Base-by-base conservation (phyloP, 2,888 invertebrate species). In the Glaucopsyche alexis region DNA sequence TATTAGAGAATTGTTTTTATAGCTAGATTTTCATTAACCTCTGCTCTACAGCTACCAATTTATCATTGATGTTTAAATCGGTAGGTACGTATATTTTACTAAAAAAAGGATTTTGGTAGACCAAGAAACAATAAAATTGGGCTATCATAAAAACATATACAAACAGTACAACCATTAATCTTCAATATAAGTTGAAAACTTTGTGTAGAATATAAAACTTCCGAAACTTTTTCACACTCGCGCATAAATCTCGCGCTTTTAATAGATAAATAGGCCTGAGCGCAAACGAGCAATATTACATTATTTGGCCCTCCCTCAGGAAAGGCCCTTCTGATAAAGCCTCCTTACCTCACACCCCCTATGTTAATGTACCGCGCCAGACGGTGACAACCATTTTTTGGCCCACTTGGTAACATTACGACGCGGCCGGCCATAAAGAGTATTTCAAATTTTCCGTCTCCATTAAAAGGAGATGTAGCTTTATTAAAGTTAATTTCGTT, bases 331-430 rank as follows among this genome's bases (percentile, higher is more conserved):
- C 87, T 91, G 93, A 92, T 92, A 92, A 91, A 90, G 84, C 89
- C 91, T 87, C 90, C 91, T 87, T 84, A 82, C 90, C 93, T 89
- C 91, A 90, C 91, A 91, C 91, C 89, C 90, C 88, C 87, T 90
- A 92, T 91, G 90, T 90, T 92, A 93, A 92, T 92, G 91, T 90
- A 92, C 87, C 89, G 81, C 87, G 87, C 89, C 93, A 92, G 91
- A 92, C 93, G 93, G 91, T 93, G 93, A 91, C 93, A 92, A 91
- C 89, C 90, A 92, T 91, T 93, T 93, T 93, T 92, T 92, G 89
- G 92, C 90, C 91, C 90, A 91, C 92, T 92, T 90, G 91, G 91
- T 87, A 89, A 92, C 91, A 91, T 93, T 92, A 93, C 88, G 87
- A 85, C 80, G 29, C 29, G 29, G 29, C 29, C 29, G 75, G 87